Percentiles rank a stretch among this genome's conserved stretches.
Conservation (phyloP, 2,113 vertebrate species). For the Okapia johnstoni region DNA sequence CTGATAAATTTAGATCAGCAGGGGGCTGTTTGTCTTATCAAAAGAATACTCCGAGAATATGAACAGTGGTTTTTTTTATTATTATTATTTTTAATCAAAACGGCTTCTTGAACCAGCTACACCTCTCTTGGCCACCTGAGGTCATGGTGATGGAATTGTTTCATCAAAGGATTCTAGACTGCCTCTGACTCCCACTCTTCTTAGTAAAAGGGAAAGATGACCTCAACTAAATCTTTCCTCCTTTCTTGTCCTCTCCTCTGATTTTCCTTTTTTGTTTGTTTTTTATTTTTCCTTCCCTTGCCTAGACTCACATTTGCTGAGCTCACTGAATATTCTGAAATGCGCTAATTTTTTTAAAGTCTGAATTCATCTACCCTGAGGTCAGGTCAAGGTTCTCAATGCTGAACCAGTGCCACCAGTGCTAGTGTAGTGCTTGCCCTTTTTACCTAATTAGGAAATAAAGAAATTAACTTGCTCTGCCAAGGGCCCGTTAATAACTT, state of each 20-base stretch:
- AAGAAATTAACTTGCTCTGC: slow-evolving; percentile 58
- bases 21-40: not conserved
- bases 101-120: not conserved
- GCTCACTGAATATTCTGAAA: not conserved
- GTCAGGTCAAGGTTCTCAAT: not conserved
- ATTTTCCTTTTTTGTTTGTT: not conserved
- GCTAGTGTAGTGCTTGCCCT: not conserved
- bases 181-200: not conserved
- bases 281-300: not conserved
- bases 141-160: rapidly evolving
- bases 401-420: slow-evolving; percentile 29
- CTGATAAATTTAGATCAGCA: not conserved
- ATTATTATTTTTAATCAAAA: not conserved
- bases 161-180: not conserved
- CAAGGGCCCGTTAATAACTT: slow-evolving; percentile 49
- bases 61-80: not conserved
- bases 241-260: not conserved
- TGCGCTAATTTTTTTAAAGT: not conserved
- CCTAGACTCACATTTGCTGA: not conserved
- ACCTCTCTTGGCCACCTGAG: not conserved
- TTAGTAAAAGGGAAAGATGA: not conserved
- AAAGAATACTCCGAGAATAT: not conserved
- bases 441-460: slow-evolving; percentile 77
- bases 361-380: not conserved
- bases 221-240: not conserved